phyloP scores from a whole-genome alignment of 2,797 vertebrate species.

The Sciurus carolinensis region DNA sequence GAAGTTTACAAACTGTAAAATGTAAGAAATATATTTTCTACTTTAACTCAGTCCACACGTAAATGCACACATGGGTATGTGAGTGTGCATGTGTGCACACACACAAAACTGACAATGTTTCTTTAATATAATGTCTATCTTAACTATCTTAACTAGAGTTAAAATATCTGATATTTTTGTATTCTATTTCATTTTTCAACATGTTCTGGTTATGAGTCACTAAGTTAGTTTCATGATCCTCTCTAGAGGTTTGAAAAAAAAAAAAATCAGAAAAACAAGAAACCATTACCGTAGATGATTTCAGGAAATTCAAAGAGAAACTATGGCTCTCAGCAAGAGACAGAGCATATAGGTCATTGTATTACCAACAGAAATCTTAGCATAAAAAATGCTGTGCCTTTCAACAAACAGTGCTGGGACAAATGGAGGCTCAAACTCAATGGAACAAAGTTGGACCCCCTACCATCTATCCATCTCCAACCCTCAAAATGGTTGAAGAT shows the following conservation, averaged over 20 bases:
- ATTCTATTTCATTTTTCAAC: neutral
- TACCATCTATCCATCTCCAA: neutral
- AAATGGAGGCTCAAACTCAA: neutral
- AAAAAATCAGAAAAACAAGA: neutral
- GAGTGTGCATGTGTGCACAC: neutral
- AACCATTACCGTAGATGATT: neutral
- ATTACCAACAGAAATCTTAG: slow-evolving; percentile 45
- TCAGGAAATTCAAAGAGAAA: slow-evolving; percentile 27
- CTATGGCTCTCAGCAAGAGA: neutral
- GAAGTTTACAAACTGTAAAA: neutral
- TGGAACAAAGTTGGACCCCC: neutral
- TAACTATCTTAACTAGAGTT: neutral
- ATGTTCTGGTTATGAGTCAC: neutral
- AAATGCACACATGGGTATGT: neutral
- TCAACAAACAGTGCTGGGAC: neutral
- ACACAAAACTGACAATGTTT: neutral
- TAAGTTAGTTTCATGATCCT: neutral
- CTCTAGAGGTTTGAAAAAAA: neutral
- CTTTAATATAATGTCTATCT: neutral
- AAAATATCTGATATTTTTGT: neutral
- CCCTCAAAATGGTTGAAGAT: neutral
- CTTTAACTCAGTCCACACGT: neutral
- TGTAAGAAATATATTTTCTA: neutral
- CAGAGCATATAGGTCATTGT: neutral
- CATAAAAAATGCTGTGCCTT: neutral